Percentiles rank a stretch among this genome's conserved stretches.
phyloP scores from a whole-genome alignment of 2,888 invertebrate genomes.

The Iphiclides podalirius region DNA sequence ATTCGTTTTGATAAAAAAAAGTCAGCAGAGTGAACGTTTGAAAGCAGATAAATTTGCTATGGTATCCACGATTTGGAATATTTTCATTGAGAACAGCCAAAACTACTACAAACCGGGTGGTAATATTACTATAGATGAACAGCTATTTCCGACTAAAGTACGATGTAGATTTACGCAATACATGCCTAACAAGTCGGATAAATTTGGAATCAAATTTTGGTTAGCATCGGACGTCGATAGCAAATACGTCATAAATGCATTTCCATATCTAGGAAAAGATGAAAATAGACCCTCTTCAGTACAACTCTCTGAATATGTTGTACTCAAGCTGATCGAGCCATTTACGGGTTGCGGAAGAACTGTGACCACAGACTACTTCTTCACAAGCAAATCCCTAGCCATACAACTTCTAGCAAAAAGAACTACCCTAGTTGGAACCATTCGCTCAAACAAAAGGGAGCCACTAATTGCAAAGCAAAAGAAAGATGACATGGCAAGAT shows the following conservation, averaged over 20 bases:
- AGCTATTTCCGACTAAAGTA: conserved; percentile 9
- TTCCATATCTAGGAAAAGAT: conserved; percentile 10
- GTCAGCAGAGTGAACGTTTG: conserved; percentile 1
- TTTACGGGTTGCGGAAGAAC: conserved; percentile 18
- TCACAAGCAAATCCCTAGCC: conserved; percentile 15
- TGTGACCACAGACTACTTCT: conserved; percentile 12
- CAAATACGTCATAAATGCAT: conserved; percentile 2
- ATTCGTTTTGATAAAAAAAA: conserved; percentile 20
- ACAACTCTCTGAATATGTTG: conserved; percentile 17
- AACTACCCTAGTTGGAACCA: conserved; percentile 18
- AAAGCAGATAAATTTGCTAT: conserved; percentile 7
- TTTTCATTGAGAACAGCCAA: conserved; percentile 15
- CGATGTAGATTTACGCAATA: conserved; percentile 8
- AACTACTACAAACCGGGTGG: conserved; percentile 10
- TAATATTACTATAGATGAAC: conserved; percentile 11
- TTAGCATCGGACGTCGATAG: not conserved
- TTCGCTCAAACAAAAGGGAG: conserved; percentile 10
- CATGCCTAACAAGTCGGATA: conserved; percentile 3
- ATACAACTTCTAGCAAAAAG: conserved; percentile 18
- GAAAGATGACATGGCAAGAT: conserved; percentile 12
- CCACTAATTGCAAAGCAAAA: conserved; percentile 13
- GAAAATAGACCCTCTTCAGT: conserved; percentile 14
- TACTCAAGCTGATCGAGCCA: conserved; percentile 18
- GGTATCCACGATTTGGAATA: conserved; percentile 2
- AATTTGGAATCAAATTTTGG: not conserved